Percentiles rank a stretch among this genome's conserved stretches.
Evolutionary conservation across 2,888 invertebrate genomes (phyloP).

Genomic region (Calliopum simillimum): DNA sequence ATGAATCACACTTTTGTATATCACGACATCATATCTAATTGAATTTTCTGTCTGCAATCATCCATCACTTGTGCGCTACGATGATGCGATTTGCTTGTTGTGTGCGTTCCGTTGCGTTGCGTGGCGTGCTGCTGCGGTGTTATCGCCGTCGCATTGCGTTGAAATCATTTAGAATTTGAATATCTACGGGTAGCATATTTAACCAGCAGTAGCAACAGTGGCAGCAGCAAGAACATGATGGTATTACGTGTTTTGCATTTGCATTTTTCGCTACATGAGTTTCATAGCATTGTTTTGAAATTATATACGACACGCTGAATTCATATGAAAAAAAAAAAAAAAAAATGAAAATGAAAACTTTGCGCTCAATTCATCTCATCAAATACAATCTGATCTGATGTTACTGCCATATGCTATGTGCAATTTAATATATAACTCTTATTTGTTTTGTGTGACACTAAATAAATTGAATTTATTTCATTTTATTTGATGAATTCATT

Average conservation of each 20-base stretch:
- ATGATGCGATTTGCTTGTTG: neutral
- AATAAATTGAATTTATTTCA: slow-evolving; percentile 20
- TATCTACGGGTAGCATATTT: neutral
- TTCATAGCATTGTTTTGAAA: too few species aligned
- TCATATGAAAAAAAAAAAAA: too few species aligned
- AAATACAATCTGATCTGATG: neutral
- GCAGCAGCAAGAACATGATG: too few species aligned
- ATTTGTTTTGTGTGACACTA: slow-evolving; percentile 5
- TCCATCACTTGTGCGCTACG: neutral
- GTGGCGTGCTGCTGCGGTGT: neutral
- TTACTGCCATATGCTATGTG: slow-evolving; percentile 5
- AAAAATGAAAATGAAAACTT: neutral
- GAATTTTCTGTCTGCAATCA: slow-evolving; percentile 12
- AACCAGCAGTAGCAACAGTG: too few species aligned
- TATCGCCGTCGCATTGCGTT: neutral
- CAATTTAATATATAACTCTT: too few species aligned
- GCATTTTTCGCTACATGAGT: too few species aligned
- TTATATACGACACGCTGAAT: too few species aligned
- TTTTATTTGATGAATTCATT: slow-evolving; percentile 6
- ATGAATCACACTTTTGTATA: slow-evolving; percentile 1
- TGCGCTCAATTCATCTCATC: slow-evolving; percentile 3
- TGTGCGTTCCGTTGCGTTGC: neutral
- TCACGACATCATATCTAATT: slow-evolving; percentile 27
- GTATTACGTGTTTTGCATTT: too few species aligned
- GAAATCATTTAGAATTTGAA: slow-evolving; percentile 1